Base-by-base conservation (phyloP, 1,140 invertebrate species). In the Sitobion miscanthi region DNA sequence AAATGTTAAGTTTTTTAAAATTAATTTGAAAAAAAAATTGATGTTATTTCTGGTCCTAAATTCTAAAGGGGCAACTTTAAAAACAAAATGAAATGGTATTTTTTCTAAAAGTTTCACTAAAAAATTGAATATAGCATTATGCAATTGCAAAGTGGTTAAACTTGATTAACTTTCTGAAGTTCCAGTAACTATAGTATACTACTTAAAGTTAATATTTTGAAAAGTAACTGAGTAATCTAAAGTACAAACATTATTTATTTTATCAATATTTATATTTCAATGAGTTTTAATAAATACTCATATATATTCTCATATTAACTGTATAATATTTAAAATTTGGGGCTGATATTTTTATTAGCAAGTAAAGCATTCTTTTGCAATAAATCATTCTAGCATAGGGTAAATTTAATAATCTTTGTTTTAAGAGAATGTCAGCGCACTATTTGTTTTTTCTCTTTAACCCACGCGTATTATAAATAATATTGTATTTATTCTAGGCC, bases 341-440 rank as follows among this genome's bases (percentile, higher is more conserved):
- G 98, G 30, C 96, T 96, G 57, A 99, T 97, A 85, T 99, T 98
- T 94, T 97, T 97, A 94, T 97, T 96, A 47, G 98, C 98, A 42
- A 99, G 95, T 94, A 97, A 96, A 94, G 98, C 98, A 95, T 98
- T 98, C 96, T 97, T 92, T 54, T 92, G n/a, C 0, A 47, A 52
- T 25, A 35, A 54, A 49, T 92, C 49, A 42, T 82, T 98, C 45
- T 98, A 96, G 94, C 98, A 98, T 45, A 99, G 96, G 45, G 98
- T 98, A 95, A 98, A 98, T 94, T 99, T 98, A 52, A 99, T 96
- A 95, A 98, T 98, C 94, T 98, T 97, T 7, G 98, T 99, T 95
- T 35, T 35, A 35, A 35, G 35, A 35, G 35, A 35, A 35, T 35
- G 35, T 35, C 35, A 35, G 35, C 35, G 35, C 35, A 35, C 35